Base-by-base conservation (phyloP, 1,140 invertebrate species). In the Melanaphis sacchari region DNA sequence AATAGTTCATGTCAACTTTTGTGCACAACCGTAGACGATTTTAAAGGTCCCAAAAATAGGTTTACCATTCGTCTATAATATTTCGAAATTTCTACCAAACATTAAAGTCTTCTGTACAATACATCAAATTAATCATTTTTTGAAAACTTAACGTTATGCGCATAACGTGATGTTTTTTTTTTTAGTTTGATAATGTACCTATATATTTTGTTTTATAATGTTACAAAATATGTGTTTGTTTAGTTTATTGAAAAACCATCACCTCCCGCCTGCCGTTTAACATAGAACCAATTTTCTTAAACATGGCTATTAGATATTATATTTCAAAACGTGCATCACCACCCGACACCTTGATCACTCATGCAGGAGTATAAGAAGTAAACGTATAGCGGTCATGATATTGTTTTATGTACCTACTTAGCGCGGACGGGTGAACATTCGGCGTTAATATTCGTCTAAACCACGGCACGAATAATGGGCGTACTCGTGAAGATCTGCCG, bases 281-380 rank as follows among this genome's bases (percentile, higher is more conserved):
- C 15, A n/a, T 18, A 6, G 31, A 76, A 76, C 15, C 15, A 18
- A n/a, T n/a, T n/a, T 76, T 15, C 59, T 76, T n/a, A 66, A n/a
- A 66, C 15, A 18, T n/a, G 2, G 31, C 15, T 76, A 76, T n/a
- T 76, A n/a, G 31, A 76, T 76, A 76, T 66, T 66, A 66, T 36
- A n/a, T 76, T n/a, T 76, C 31, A 76, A 6, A 76, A 36, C 59
- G 59, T 66, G 59, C 31, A 66, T 36, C 59, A 18, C 15, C 59
- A 76, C 31, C 59, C 59, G 59, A 76, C 59, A 76, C 59, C 59
- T 76, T n/a, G 59, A 76, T 76, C 59, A 76, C 59, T 76, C 59
- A n/a, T 76, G 59, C 59, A n/a, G 59, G 26, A n/a, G n/a, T n/a
- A n/a, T n/a, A 18, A 76, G 59, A 18, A 76, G 59, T 76, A 76